Conservation (phyloP, 2,888 invertebrate genomes). For the Ctena decussata region DNA sequence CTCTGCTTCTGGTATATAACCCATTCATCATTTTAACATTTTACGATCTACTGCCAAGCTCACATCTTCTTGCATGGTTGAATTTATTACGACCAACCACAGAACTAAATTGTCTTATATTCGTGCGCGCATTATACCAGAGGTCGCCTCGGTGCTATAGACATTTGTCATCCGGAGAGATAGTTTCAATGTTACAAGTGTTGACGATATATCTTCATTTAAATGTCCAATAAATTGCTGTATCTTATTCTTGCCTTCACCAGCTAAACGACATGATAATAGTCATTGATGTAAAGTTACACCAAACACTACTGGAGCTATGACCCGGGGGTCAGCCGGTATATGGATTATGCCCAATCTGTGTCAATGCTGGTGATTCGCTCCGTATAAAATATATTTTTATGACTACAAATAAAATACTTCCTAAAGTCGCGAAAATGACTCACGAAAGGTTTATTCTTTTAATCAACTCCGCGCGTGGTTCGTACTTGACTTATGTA, state of each 20-base stretch:
- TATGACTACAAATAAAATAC: neutral
- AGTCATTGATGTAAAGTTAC: slow-evolving; percentile 51
- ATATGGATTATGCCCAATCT: neutral
- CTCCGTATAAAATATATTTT: neutral
- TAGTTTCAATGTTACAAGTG: slow-evolving; percentile 31
- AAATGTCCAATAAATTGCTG: slow-evolving; percentile 50
- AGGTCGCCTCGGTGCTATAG: neutral
- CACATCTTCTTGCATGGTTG: too few relatives aligned
- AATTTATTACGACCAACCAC: too few relatives aligned
- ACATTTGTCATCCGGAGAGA: neutral
- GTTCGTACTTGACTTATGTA: slow-evolving; percentile 9
- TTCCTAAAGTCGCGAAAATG: neutral
- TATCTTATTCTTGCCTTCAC: slow-evolving; percentile 46
- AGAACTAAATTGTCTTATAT: neutral
- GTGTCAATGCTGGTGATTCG: neutral
- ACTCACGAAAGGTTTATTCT: slow-evolving; percentile 43
- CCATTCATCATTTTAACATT: too few relatives aligned
- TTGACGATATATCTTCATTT: slow-evolving; percentile 53
- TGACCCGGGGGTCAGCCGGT: neutral
- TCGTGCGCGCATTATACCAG: neutral
- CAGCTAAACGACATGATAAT: neutral
- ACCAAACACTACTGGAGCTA: slow-evolving; percentile 17
- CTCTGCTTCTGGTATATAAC: too few relatives aligned
- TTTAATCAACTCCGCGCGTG: slow-evolving; percentile 15
- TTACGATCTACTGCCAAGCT: too few relatives aligned